These are phyloP conservation scores for Gnatocerus cornutus DNA, from an alignment of 2,888 invertebrate genomes.

Conservation along the genomic window DNA sequence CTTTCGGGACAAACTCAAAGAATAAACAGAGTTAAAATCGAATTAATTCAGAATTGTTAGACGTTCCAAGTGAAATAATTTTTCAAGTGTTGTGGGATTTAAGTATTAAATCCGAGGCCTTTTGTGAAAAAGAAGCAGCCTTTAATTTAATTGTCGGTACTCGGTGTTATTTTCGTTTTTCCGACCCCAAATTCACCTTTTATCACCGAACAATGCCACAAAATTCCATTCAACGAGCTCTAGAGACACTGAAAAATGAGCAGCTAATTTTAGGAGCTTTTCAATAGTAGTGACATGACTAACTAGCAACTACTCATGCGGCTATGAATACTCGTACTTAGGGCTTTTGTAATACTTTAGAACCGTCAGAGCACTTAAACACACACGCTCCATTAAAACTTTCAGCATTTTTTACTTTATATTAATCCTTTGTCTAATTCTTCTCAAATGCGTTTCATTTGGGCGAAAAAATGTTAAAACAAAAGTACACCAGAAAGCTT, in stretches of 20 bases:
- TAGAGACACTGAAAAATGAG: slow-evolving; percentile 28
- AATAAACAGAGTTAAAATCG: slow-evolving; percentile 26
- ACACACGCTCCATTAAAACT: slow-evolving; percentile 27
- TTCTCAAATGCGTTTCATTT: slow-evolving; percentile 9
- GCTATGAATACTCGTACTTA: slow-evolving; percentile 14
- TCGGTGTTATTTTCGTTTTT: slow-evolving; percentile 25
- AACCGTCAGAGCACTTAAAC: slow-evolving; percentile 25
- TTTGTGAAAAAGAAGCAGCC: slow-evolving; percentile 20
- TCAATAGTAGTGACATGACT: slow-evolving; percentile 18
- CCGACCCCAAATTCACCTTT: slow-evolving; percentile 27
- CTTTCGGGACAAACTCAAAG: slow-evolving; percentile 12
- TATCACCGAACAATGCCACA: slow-evolving; percentile 17
- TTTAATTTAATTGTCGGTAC: slow-evolving; percentile 29
- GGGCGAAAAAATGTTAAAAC: slow-evolving; percentile 3
- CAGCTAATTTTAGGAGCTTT: slow-evolving; percentile 27
- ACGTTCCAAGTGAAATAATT: slow-evolving; percentile 17
- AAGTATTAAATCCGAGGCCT: slow-evolving; percentile 6
- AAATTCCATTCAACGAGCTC: slow-evolving; percentile 17
- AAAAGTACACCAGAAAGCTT: slow-evolving; percentile 31
- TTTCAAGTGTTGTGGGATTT: slow-evolving; percentile 21
- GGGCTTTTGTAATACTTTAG: slow-evolving; percentile 26
- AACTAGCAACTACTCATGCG: slow-evolving; percentile 31
- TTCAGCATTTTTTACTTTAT: slow-evolving; percentile 19
- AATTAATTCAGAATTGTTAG: slow-evolving; percentile 19
- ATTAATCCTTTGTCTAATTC: slow-evolving; percentile 16